Conservation (phyloP, 2,888 invertebrate genomes). For the Leptinotarsa tumamoca region DNA sequence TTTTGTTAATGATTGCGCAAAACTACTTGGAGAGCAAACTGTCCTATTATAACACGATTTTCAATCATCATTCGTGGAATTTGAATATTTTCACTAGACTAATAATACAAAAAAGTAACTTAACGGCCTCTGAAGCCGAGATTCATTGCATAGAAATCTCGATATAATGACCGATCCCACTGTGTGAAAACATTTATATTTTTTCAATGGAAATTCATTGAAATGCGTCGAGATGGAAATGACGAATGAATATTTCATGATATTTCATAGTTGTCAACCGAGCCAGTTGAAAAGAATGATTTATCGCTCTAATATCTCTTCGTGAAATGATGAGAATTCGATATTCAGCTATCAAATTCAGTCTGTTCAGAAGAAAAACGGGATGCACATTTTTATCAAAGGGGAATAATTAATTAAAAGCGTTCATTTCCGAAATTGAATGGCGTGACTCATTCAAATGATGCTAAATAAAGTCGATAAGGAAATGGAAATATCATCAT, state of each 20-base stretch:
- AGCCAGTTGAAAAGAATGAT: constrained; percentile 13
- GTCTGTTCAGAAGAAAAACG: not conserved
- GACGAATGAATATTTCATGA: constrained; percentile 19
- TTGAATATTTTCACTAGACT: not conserved
- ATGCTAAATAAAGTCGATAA: too few relatives aligned
- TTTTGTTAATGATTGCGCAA: too few relatives aligned
- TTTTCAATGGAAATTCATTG: constrained; percentile 16
- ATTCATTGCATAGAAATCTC: constrained; percentile 20
- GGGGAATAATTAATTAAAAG: not conserved
- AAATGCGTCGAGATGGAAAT: constrained; percentile 16
- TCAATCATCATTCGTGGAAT: not conserved
- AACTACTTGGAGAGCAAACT: too few relatives aligned
- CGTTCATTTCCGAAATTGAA: too few relatives aligned
- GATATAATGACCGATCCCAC: constrained; percentile 15
- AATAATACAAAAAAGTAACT: not conserved
- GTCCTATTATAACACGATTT: too few relatives aligned
- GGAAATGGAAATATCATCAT: too few relatives aligned
- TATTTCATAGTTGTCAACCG: constrained; percentile 17
- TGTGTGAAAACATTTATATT: constrained; percentile 11
- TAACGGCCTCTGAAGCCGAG: not conserved
- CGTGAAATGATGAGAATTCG: constrained; percentile 4
- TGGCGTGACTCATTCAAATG: too few relatives aligned
- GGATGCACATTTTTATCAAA: not conserved
- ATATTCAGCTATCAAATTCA: constrained; percentile 16
- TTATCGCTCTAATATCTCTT: constrained; percentile 8